A percentile compares a stretch with the other conserved stretches of the same genome.
phyloP scores from a whole-genome alignment of 2,113 vertebrate genomes.

The Eurystomus gularis region DNA sequence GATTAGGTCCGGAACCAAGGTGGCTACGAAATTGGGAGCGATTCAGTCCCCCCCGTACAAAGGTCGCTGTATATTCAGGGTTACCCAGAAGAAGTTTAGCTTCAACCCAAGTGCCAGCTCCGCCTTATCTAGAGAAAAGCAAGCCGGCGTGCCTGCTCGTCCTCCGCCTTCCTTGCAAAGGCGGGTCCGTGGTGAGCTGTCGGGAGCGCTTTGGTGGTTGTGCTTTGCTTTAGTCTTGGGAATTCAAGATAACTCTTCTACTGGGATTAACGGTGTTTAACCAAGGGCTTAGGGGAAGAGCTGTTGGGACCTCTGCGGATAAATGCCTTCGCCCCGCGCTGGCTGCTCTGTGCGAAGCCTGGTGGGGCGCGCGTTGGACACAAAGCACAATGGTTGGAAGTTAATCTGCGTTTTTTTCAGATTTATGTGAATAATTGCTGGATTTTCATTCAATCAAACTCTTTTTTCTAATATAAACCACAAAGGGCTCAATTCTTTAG shows the following conservation, averaged over 20 bases:
- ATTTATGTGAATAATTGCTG: slow-evolving; percentile 75
- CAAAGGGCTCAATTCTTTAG: slow-evolving; percentile 82
- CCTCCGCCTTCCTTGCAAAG: neutral
- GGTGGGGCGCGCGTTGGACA: slow-evolving; percentile 65
- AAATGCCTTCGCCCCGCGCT: slow-evolving; percentile 70
- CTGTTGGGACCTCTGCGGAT: slow-evolving; percentile 69
- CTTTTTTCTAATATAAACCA: slow-evolving; percentile 75
- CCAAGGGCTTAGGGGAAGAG: slow-evolving; percentile 75
- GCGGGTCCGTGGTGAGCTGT: neutral
- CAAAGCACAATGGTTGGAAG: slow-evolving; percentile 77
- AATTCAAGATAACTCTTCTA: slow-evolving; percentile 36
- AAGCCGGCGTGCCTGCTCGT: slow-evolving; percentile 47
- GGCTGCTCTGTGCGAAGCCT: slow-evolving; percentile 17
- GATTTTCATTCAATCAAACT: slow-evolving; percentile 70
- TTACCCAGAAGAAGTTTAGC: neutral
- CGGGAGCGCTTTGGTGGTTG: neutral
- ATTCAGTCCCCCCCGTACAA: neutral
- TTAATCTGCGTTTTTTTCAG: slow-evolving; percentile 51
- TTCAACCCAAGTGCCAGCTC: slow-evolving; percentile 65
- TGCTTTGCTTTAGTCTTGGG: slow-evolving; percentile 34
- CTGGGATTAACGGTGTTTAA: slow-evolving; percentile 20
- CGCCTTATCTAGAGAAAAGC: slow-evolving; percentile 53
- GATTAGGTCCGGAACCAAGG: neutral
- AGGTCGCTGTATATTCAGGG: slow-evolving; percentile 3
- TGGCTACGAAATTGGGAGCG: neutral